phyloP scores from a whole-genome alignment of 2,113 vertebrate species.

The Grantiella picta region DNA sequence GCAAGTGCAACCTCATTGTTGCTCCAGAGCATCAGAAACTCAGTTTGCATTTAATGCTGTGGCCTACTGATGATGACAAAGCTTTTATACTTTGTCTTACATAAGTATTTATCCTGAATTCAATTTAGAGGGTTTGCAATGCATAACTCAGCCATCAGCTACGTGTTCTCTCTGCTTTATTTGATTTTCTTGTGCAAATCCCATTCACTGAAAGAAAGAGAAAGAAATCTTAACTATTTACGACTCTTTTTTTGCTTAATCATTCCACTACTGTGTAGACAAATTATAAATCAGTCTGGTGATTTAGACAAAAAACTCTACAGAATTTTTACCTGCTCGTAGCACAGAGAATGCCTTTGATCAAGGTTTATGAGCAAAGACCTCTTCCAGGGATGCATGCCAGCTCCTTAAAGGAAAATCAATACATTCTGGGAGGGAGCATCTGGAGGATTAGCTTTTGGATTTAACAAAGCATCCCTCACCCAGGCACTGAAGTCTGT shows the following conservation, averaged over 20 bases:
- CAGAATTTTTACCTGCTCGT: neutral
- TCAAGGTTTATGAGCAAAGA: constrained; percentile 5
- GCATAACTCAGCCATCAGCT: neutral
- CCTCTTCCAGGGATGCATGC: neutral
- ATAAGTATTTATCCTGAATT: neutral
- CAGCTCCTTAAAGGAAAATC: constrained; percentile 30
- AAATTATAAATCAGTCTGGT: neutral
- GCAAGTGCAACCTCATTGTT: neutral
- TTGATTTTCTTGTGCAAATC: neutral
- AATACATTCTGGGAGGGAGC: neutral
- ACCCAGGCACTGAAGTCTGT: neutral
- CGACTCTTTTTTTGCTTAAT: neutral
- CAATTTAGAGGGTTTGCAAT: neutral
- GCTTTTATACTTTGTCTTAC: neutral
- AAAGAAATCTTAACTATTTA: neutral
- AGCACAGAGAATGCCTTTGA: neutral
- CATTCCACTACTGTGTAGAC: neutral
- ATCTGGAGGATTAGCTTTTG: constrained; percentile 8
- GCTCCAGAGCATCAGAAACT: neutral
- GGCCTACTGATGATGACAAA: neutral
- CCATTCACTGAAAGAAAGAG: neutral
- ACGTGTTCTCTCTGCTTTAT: neutral
- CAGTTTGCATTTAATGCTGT: neutral
- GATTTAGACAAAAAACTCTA: neutral
- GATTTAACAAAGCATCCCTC: constrained; percentile 10